Evolutionary conservation across 2,888 invertebrate genomes (phyloP), one percentile per base, ranked within the genome.

Genomic region (Portevinia maculata): DNA sequence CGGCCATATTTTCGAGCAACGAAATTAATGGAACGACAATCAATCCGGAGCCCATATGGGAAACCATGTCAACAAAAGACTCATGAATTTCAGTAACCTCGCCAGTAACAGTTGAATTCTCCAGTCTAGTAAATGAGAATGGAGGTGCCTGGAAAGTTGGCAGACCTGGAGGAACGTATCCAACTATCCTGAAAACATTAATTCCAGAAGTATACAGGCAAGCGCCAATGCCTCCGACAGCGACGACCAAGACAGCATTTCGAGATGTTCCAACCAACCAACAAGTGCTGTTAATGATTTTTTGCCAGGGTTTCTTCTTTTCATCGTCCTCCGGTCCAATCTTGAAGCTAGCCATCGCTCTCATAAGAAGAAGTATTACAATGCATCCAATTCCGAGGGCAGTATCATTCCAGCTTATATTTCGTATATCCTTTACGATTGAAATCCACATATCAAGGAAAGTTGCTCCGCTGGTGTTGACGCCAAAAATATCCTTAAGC

Each of bases 1-100:
- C 96, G 21, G 98, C 96, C 87, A 98, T 96, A 86, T 97, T 96
- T 89, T 98, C 98, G 87, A 98, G 93, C 64, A 98, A 91, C 13
- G 96, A 95, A 87, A 98, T 94, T 41, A 98, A 91, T 1, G 98
- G 97, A 76, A 98, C 93, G 32, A 98, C 97, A 76, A 96, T 92
- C 64, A 98, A 92, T 9, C 97, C 97, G 15, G 96, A 95, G 46
- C 97, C 96, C 87, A 98, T 92, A 88, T 95, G 94, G 84, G 95
- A 92, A 67, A 94, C 92, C 95, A 97, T 96, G 57, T 95, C 94
- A 50, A 93, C 87, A 88, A 96, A 95, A 41, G 85, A 87, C 69
- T 89, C 88, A 1, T 85, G 86, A 0, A 86, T 84, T 50, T 87
- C 85, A 11, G 88, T 52, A 0, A 86, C 9, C 55, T 87, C 87